Conservation (phyloP, 2,113 vertebrate species). For the Lagopus muta region DNA sequence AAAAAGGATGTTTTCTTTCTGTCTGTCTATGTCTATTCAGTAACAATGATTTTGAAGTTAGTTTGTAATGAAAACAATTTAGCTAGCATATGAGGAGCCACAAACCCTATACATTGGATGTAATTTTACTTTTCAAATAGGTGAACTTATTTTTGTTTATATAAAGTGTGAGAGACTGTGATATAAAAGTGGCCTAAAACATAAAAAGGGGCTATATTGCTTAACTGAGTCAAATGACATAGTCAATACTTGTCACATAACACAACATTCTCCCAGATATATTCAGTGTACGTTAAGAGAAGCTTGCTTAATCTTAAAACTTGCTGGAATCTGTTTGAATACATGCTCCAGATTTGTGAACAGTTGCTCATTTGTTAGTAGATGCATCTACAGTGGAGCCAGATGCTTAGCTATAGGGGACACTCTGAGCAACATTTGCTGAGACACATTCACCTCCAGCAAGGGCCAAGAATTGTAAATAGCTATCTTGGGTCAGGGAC, state of each 20-base stretch:
- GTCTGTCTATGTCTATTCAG: neutral
- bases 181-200: neutral
- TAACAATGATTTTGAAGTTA: neutral
- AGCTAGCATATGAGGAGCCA: neutral
- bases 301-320: neutral
- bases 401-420: constrained; percentile 60
- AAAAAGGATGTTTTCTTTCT: neutral
- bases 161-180: neutral
- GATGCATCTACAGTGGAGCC: neutral
- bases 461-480: constrained; percentile 42
- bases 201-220: neutral
- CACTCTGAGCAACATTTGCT: constrained; percentile 68
- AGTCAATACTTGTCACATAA: neutral
- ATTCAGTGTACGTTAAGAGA: neutral
- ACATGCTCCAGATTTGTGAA: constrained; percentile 53
- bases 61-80: neutral
- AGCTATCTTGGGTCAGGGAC: constrained; percentile 13
- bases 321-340: constrained; percentile 47
- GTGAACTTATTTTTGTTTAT: neutral
- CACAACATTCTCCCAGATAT: neutral
- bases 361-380: constrained; percentile 61
- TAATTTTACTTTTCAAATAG: neutral
- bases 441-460: constrained; percentile 53
- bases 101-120: neutral
- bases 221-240: neutral